Conservation (phyloP, 1,140 invertebrate species). For the Caenorhabditis elegans region WBcel235 BX284604.4:15049501-15050000, state of each 20-base stretch:
- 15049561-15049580: neutral
- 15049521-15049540: neutral
- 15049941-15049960: no score
- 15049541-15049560: neutral
- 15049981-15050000: no score
- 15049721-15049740: constrained; percentile 36
- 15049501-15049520: neutral
- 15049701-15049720: constrained; percentile 29
- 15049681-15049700: constrained; percentile 35
- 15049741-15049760: neutral
- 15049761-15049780: no score
- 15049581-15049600: constrained; percentile 30
- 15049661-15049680: constrained; percentile 32
- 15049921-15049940: no score
- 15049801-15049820: no score
- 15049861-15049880: no score
- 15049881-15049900: no score
- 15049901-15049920: no score
- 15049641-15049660: constrained; percentile 10
- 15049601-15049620: constrained; percentile 35
- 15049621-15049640: constrained; percentile 31
- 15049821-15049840: no score
- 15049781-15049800: no score
- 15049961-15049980: no score
- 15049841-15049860: no score